Evolutionary conservation across 2,888 invertebrate species (phyloP).

Genomic region (Luperina testacea): DNA sequence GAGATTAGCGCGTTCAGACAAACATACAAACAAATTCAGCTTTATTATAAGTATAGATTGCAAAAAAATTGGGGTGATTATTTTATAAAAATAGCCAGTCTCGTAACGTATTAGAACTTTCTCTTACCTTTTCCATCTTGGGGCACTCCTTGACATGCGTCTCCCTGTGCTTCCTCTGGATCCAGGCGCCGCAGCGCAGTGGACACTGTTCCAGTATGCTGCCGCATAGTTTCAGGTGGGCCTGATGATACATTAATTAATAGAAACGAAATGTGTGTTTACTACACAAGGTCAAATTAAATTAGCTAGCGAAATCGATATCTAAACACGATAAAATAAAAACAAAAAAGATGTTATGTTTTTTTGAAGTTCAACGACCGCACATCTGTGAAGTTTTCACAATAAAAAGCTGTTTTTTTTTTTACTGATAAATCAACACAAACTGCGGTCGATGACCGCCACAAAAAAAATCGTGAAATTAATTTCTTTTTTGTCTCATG

Average conservation of each 20-base stretch:
- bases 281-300: not conserved
- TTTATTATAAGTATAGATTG: too few species aligned
- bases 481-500: too few species aligned
- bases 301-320: not conserved
- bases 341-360: not conserved
- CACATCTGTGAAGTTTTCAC: too few species aligned
- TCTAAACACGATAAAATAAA: not conserved
- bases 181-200: slow-evolving; percentile 92
- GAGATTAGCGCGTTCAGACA: too few species aligned
- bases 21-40: too few species aligned
- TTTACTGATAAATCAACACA: too few species aligned
- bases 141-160: slow-evolving; percentile 89
- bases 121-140: slow-evolving; percentile 82
- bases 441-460: too few species aligned
- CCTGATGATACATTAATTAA: slow-evolving; percentile 76
- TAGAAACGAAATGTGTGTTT: not conserved
- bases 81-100: too few species aligned
- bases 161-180: slow-evolving; percentile 91
- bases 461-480: too few species aligned
- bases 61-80: not conserved
- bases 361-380: not conserved
- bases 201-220: slow-evolving; percentile 93
- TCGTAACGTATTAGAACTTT: too few species aligned
- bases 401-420: too few species aligned
- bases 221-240: slow-evolving; percentile 92